These are phyloP conservation scores for Eudemis profundana DNA, from an alignment of 2,888 invertebrate species.

Conservation along the genomic window DNA sequence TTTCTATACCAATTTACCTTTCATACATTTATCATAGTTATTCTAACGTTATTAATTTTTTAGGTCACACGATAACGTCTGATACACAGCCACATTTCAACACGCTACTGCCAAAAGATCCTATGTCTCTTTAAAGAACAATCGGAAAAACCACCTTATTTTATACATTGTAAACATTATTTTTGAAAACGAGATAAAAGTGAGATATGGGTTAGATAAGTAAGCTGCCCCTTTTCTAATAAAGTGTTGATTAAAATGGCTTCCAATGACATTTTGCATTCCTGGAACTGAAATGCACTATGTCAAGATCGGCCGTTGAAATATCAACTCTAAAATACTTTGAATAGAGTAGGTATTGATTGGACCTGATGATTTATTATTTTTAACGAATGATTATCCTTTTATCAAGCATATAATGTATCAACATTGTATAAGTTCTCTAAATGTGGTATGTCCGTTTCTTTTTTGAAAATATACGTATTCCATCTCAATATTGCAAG, in stretches of 20 bases:
- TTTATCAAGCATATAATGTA: too few species aligned
- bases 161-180: background rate
- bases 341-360: background rate
- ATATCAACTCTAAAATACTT: background rate
- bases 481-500: too few species aligned
- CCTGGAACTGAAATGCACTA: slow-evolving; percentile 1
- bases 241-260: slow-evolving; percentile 25
- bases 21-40: background rate
- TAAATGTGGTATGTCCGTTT: too few species aligned
- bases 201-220: background rate
- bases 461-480: too few species aligned
- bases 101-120: background rate
- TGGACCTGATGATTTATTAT: background rate
- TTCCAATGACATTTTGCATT: slow-evolving; percentile 6
- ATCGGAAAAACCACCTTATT: background rate
- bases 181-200: background rate
- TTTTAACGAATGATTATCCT: too few species aligned
- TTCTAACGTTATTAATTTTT: slow-evolving; percentile 6
- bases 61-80: slow-evolving; percentile 15
- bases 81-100: slow-evolving; percentile 10
- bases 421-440: too few species aligned
- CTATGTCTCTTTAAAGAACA: background rate
- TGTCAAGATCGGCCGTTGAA: background rate
- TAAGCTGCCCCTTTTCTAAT: slow-evolving; percentile 13
- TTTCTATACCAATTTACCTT: slow-evolving; percentile 7